Percentiles rank a stretch among this genome's conserved stretches.
phyloP scores from a whole-genome alignment of 2,797 vertebrate species.

The Loriculus beryllinus region DNA sequence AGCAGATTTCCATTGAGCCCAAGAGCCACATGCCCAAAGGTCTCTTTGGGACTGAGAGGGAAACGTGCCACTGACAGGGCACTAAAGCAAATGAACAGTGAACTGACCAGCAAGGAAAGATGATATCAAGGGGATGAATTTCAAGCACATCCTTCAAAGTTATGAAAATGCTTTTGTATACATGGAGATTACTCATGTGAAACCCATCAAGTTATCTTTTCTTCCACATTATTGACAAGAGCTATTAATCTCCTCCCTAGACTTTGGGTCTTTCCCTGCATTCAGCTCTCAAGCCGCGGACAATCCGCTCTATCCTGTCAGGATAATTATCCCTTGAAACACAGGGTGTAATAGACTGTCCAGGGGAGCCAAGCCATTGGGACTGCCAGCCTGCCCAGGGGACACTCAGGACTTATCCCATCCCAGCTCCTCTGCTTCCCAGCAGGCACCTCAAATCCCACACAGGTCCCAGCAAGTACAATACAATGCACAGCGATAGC shows the following conservation, averaged over 20 bases:
- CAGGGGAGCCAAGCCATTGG: neutral
- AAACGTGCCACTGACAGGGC: neutral
- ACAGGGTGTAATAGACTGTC: conserved; percentile 6
- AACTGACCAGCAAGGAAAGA: conserved; percentile 40
- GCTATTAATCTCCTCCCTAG: conserved; percentile 66
- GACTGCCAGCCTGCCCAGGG: neutral
- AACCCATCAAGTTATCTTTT: conserved; percentile 62
- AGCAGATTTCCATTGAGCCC: rapidly evolving
- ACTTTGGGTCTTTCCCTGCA: conserved; percentile 4
- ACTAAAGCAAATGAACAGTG: neutral
- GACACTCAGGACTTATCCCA: neutral
- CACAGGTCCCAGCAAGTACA: neutral
- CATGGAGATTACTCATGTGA: conserved; percentile 51
- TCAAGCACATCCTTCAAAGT: conserved; percentile 59
- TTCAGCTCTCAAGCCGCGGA: conserved; percentile 15
- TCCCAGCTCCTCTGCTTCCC: neutral
- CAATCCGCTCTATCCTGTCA: conserved; percentile 61
- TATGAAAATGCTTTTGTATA: conserved; percentile 56
- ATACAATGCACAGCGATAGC: rapidly evolving
- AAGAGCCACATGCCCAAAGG: rapidly evolving
- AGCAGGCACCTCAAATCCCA: neutral
- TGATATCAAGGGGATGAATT: conserved; percentile 31
- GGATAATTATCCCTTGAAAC: conserved; percentile 64
- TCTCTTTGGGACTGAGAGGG: neutral
- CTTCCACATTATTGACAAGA: conserved; percentile 64